Evolutionary conservation across 2,113 vertebrate species (phyloP).

Genomic region (Ivindomyrus marchei): DNA sequence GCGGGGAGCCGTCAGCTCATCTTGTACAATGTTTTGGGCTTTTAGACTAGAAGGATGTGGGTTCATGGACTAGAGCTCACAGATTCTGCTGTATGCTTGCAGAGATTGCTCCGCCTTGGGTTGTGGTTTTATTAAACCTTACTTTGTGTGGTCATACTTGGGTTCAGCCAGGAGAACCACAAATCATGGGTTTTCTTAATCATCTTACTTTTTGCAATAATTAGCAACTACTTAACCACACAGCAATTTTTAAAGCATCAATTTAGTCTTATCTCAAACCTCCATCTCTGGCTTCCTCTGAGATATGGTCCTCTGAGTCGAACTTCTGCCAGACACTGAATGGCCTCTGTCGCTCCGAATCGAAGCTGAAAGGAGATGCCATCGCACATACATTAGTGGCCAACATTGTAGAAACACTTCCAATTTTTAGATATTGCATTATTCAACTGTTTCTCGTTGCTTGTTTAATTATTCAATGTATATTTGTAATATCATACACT

Average conservation of each 20-base stretch:
- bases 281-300: background rate
- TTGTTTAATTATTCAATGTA: background rate
- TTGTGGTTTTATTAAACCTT: background rate
- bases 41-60: background rate
- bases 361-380: background rate
- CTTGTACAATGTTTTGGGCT: background rate
- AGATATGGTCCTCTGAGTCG: background rate
- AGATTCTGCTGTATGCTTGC: background rate
- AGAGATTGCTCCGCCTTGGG: background rate
- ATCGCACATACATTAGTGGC: background rate
- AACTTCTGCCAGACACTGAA: background rate
- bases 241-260: background rate
- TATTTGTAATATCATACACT: background rate
- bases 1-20: slow-evolving; percentile 25
- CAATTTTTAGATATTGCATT: background rate
- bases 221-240: background rate
- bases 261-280: background rate
- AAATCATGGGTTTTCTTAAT: background rate
- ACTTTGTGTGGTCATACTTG: background rate
- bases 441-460: background rate
- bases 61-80: background rate
- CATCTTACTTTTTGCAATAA: slow-evolving; percentile 7
- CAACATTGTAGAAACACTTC: background rate
- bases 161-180: background rate
- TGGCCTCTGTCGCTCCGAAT: background rate